These are phyloP conservation scores for Synodontis membranacea DNA, from an alignment of 2,113 vertebrate genomes.

Conservation along the genomic window DNA sequence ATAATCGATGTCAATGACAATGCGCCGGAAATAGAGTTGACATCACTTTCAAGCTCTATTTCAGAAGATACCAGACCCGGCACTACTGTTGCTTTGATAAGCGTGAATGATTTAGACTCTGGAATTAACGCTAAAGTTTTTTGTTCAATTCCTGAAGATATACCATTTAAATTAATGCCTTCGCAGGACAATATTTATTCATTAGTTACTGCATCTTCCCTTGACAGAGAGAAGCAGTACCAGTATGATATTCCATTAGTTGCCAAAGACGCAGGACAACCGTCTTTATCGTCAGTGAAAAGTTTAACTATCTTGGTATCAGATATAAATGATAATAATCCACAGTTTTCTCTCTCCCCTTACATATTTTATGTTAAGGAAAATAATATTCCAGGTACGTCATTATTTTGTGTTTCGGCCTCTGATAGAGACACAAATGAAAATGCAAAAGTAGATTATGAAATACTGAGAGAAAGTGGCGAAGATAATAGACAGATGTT, in stretches of 20 bases:
- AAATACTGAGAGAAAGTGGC: conserved; percentile 42
- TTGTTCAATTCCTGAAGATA: conserved; percentile 63
- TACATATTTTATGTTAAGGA: conserved; percentile 56
- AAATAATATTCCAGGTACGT: conserved; percentile 56
- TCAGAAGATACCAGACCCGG: conserved; percentile 53
- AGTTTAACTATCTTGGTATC: conserved; percentile 53
- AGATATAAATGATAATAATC: conserved; percentile 64
- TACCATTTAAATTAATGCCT: conserved; percentile 57
- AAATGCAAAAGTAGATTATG: conserved; percentile 53
- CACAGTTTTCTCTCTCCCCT: conserved; percentile 50
- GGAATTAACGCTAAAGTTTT: conserved; percentile 56
- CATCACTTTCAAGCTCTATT: conserved; percentile 78
- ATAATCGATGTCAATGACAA: conserved; percentile 70
- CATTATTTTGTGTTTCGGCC: conserved; percentile 55
- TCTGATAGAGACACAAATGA: conserved; percentile 55
- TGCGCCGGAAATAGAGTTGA: conserved; percentile 78
- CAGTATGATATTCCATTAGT: conserved; percentile 54
- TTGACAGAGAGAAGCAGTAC: conserved; percentile 55
- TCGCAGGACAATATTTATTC: conserved; percentile 56
- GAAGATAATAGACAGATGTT: conserved; percentile 36
- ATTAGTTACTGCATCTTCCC: conserved; percentile 42
- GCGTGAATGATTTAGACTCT: conserved; percentile 58
- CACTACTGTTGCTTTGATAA: conserved; percentile 58
- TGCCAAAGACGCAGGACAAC: conserved; percentile 56
- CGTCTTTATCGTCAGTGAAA: conserved; percentile 52